Evolutionary conservation across 2,888 invertebrate species (phyloP).

Genomic region (Drosophila rellima): DNA sequence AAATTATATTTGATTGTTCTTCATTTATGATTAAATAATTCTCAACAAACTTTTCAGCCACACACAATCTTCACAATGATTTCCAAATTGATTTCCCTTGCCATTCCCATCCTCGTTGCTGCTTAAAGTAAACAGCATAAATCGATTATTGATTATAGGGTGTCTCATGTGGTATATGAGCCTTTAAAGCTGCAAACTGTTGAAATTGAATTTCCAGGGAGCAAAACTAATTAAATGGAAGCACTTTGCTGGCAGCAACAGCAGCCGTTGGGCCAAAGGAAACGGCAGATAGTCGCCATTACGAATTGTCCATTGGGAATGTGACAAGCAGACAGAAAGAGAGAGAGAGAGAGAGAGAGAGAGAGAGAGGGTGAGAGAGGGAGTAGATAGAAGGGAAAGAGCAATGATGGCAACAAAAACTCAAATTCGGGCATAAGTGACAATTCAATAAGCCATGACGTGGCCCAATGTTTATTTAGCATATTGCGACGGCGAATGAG

Average conservation of each 20-base stretch:
- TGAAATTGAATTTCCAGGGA: constrained; percentile 66
- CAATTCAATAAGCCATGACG: constrained; percentile 85
- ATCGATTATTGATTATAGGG: constrained; percentile 73
- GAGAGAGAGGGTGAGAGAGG: constrained; percentile 1
- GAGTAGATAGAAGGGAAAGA: not conserved
- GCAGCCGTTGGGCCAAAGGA: constrained; percentile 43
- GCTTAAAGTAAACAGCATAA: constrained; percentile 66
- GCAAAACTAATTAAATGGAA: constrained; percentile 77
- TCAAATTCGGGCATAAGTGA: constrained; percentile 82
- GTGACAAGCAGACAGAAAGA: constrained; percentile 50
- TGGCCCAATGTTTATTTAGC: constrained; percentile 84
- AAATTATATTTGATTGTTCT: not conserved
- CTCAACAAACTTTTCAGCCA: not conserved
- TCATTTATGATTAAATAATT: not conserved
- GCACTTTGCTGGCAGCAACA: constrained; percentile 62
- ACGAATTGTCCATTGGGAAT: constrained; percentile 64
- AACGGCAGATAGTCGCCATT: constrained; percentile 73
- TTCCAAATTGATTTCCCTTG: constrained; percentile 17
- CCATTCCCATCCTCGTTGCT: not conserved
- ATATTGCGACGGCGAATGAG: constrained; percentile 81
- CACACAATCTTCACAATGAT: constrained; percentile 1
- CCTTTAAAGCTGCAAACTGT: constrained; percentile 53
- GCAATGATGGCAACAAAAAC: constrained; percentile 63
- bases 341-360: not conserved
- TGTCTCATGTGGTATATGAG: constrained; percentile 27